phyloP scores from a whole-genome alignment of 1,140 invertebrate species.

The Bilobella aurantiaca region DNA sequence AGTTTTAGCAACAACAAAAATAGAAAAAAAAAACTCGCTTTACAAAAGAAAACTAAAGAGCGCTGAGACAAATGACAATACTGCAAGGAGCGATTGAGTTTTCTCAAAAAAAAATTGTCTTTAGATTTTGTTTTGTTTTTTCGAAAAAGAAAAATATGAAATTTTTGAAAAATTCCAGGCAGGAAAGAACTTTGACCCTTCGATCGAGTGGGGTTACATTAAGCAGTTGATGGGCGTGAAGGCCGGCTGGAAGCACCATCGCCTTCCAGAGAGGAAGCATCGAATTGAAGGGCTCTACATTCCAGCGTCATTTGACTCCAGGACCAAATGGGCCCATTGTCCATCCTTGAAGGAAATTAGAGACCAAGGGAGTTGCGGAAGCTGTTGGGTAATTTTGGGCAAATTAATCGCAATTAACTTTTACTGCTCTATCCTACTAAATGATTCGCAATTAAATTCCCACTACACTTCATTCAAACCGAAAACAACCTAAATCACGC shows the following conservation, averaged over 20 bases:
- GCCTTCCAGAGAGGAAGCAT: constrained; percentile 40
- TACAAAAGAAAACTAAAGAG: no score
- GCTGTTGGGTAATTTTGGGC: constrained; percentile 64
- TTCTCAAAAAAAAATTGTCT: neutral
- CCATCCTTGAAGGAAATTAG: constrained; percentile 66
- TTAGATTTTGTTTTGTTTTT: constrained; percentile 16
- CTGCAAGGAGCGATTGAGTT: no score
- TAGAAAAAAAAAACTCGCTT: no score
- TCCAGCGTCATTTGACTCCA: constrained; percentile 68
- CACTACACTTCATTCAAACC: no score
- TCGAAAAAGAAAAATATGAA: neutral
- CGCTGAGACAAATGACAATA: no score
- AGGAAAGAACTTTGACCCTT: constrained; percentile 55
- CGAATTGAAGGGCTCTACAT: constrained; percentile 44
- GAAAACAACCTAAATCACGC: no score
- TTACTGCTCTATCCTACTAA: no score
- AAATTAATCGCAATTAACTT: no score
- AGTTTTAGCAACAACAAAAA: neutral
- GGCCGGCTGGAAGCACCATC: constrained; percentile 45
- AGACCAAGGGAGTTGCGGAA: constrained; percentile 64
- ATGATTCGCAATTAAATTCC: neutral
- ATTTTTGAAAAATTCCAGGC: constrained; percentile 40
- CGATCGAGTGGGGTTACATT: constrained; percentile 49
- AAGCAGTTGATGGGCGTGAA: constrained; percentile 60
- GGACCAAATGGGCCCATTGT: constrained; percentile 71